These are phyloP conservation scores for Lates japonicus DNA, from an alignment of 2,797 vertebrate genomes.

Conservation along the genomic window DNA sequence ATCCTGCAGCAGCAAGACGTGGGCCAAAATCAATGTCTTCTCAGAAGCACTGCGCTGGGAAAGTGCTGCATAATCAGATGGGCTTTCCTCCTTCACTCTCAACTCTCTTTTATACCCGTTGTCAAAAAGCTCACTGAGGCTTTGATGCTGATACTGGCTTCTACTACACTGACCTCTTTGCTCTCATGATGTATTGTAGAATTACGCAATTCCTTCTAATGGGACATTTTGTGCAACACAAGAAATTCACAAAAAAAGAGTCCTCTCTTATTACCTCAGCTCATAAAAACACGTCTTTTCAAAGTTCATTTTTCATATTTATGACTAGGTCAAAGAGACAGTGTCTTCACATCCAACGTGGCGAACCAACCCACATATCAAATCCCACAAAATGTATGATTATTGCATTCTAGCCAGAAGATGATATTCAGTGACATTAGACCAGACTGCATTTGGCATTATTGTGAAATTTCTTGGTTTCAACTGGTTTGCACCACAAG, in stretches of 20 bases:
- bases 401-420: conserved; percentile 22
- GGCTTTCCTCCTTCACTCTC: conserved; percentile 67
- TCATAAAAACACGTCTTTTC: conserved; percentile 11
- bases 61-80: conserved; percentile 78
- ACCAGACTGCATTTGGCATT: conserved; percentile 21
- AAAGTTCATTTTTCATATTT: conserved; percentile 9
- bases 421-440: conserved; percentile 28
- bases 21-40: conserved; percentile 84
- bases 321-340: not conserved
- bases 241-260: not conserved
- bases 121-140: conserved; percentile 45
- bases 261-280: not conserved
- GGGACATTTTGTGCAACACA: not conserved
- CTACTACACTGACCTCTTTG: conserved; percentile 18
- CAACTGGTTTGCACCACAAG: conserved; percentile 43
- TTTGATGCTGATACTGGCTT: conserved; percentile 51
- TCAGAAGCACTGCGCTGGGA: conserved; percentile 67
- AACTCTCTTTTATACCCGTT: conserved; percentile 46
- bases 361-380: conserved; percentile 30
- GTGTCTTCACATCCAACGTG: conserved; percentile 13
- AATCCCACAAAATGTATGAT: conserved; percentile 29
- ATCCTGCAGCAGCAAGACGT: conserved; percentile 63
- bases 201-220: not conserved
- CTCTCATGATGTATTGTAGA: conserved; percentile 10
- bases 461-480: conserved; percentile 29